phyloP scores from a whole-genome alignment of 2,113 vertebrate species.

The Crotalus tigris region DNA sequence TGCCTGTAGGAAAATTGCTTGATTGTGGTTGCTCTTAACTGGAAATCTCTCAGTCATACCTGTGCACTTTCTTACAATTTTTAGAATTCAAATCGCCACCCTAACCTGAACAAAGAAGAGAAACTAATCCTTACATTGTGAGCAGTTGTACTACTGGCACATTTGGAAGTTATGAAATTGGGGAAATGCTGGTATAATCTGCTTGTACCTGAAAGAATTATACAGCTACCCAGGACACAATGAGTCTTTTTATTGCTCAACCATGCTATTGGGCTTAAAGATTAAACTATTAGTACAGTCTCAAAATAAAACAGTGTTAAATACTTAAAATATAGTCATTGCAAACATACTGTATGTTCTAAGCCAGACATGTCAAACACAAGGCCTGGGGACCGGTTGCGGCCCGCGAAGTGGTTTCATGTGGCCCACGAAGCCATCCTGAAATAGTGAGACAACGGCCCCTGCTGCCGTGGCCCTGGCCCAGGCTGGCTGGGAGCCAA shows the following conservation, averaged over 20 bases:
- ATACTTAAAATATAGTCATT: not conserved
- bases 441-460: too few relatives aligned
- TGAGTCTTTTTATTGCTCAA: not conserved
- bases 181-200: not conserved
- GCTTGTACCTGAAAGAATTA: not conserved
- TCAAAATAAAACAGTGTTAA: not conserved
- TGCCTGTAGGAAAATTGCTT: not conserved
- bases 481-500: too few relatives aligned
- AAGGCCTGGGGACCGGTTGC: too few relatives aligned
- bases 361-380: not conserved
- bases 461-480: too few relatives aligned
- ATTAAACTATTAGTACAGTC: not conserved
- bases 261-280: not conserved
- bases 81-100: not conserved
- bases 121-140: not conserved
- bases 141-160: not conserved
- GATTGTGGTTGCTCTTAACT: not conserved
- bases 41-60: not conserved
- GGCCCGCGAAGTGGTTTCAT: too few relatives aligned
- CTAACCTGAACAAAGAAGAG: not conserved
- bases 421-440: too few relatives aligned
- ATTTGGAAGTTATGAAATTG: not conserved
- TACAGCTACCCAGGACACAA: not conserved
- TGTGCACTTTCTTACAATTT: not conserved
- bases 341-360: not conserved